phyloP scores from a whole-genome alignment of 2,797 vertebrate genomes.

The Anas bernieri region DNA sequence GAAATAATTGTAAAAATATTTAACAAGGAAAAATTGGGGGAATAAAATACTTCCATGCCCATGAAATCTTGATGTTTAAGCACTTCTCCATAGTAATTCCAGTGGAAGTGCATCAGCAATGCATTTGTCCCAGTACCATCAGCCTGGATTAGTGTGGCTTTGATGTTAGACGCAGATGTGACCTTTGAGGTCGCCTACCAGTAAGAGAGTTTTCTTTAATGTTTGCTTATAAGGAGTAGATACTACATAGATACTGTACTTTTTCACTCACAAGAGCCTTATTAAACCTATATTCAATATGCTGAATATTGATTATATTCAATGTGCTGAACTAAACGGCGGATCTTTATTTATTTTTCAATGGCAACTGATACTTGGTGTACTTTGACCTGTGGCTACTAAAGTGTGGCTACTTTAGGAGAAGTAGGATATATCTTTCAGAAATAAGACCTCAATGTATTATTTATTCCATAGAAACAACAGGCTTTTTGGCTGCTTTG shows the following conservation, averaged over 20 bases:
- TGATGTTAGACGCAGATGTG: neutral
- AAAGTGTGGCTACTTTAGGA: neutral
- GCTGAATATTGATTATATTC: neutral
- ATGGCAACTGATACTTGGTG: neutral
- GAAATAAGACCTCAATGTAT: neutral
- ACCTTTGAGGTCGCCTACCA: neutral
- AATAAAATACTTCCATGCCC: neutral
- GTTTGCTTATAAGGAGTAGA: neutral
- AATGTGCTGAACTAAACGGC: neutral
- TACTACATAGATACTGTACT: neutral
- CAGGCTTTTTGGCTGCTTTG: neutral
- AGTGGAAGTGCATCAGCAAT: neutral
- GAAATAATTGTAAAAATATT: neutral
- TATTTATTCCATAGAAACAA: neutral
- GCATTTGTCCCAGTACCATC: neutral
- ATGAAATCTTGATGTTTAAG: neutral
- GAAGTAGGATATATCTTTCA: neutral
- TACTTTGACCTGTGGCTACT: neutral
- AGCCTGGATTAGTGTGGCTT: neutral
- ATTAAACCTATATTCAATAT: neutral
- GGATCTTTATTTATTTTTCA: neutral
- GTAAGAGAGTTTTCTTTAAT: neutral
- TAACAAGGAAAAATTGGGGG: neutral
- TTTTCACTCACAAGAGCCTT: neutral
- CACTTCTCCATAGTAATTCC: neutral